Percentiles rank a stretch among this genome's conserved stretches.
Evolutionary conservation across 2,888 invertebrate species (phyloP).

Genomic region (Temnothorax unifasciatus): DNA sequence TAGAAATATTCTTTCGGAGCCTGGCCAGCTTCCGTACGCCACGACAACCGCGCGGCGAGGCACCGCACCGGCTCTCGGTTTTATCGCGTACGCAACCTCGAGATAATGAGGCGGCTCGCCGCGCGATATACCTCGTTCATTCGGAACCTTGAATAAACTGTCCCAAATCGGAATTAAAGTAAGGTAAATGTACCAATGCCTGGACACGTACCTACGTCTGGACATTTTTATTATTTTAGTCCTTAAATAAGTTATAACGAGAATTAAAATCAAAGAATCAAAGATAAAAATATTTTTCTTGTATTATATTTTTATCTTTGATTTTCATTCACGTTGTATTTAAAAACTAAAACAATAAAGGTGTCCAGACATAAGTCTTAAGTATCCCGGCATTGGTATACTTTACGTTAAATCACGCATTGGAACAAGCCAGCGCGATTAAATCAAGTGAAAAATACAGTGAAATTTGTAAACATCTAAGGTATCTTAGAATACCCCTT

Average conservation of each 20-base stretch:
- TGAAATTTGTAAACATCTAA: background rate
- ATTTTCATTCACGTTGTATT: too few species aligned
- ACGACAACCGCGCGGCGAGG: constrained; percentile 7
- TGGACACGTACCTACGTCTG: too few species aligned
- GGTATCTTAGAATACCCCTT: background rate
- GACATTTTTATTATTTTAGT: too few species aligned
- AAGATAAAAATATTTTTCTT: too few species aligned
- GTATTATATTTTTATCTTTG: too few species aligned
- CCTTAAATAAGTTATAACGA: too few species aligned
- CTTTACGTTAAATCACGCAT: background rate
- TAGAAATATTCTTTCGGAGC: constrained; percentile 66
- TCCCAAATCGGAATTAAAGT: background rate
- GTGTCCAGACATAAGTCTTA: too few species aligned
- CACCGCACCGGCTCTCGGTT: background rate
- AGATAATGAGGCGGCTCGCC: constrained; percentile 10
- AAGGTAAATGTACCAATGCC: too few species aligned
- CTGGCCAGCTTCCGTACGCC: constrained; percentile 38
- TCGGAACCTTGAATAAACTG: background rate
- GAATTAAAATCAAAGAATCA: too few species aligned
- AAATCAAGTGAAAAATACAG: background rate
- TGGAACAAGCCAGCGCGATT: background rate
- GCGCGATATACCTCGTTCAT: background rate
- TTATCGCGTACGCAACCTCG: background rate
- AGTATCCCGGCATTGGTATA: too few species aligned
- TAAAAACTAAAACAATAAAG: too few species aligned